Evolutionary conservation across 2,888 invertebrate genomes (phyloP), one percentile per base, ranked within the genome.

Genomic region (Sesia apiformis): DNA sequence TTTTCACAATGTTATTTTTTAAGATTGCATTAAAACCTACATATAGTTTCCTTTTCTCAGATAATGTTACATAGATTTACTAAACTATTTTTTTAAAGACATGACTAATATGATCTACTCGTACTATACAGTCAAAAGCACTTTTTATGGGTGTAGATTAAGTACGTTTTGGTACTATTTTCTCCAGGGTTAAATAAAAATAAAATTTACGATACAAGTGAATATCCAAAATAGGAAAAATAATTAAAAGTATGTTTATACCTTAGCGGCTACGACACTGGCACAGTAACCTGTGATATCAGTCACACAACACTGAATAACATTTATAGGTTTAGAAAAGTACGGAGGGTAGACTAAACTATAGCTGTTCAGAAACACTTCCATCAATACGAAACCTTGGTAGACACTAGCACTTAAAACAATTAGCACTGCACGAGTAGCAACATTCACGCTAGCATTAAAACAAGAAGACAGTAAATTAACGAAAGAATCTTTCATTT

Each of bases 311-410:
- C 23, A 8, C 8, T 46, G 46, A 46, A 46, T 8, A 46, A 4
- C 23, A 23, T 46, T 50, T 3, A 81, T 58, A 4, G 73, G 65
- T 38, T 76, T 74, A 0, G 76, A 70, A 52, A 88, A 66, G 62
- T 75, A 78, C 38, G 82, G 80, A 0, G 86, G 85, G 55, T 84
- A 88, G 61, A 85, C 70, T 41, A 74, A 65, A 56, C 78, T 72
- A 49, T 77, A 84, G 62, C 80, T 84, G 56, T 88, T 84, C 7
- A 87, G 56, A 53, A 86, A 76, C 63, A 88, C 75, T 74, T 89
- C 88, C 4, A 72, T 76, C 5, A 86, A 62, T 56, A 88, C 78
- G 61, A 89, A 88, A 38, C 69, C 64, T 56, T 89, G 84, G 49
- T 86, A 89, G 40, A 89, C 70, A 55, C 69, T 70, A 3, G 83